Conservation (phyloP, 1,140 invertebrate species). For the Heliconius hewitsoni region DNA sequence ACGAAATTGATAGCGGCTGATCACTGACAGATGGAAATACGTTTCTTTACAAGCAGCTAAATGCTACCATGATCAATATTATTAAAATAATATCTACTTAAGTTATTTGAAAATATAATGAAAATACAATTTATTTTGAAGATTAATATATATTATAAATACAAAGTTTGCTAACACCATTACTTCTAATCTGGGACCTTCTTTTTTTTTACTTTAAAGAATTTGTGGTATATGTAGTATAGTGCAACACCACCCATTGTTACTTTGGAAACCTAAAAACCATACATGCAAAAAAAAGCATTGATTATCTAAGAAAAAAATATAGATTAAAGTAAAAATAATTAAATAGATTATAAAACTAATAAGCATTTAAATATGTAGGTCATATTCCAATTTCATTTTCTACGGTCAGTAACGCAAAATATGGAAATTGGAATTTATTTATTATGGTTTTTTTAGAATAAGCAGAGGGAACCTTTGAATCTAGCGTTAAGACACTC, state of each 20-base stretch:
- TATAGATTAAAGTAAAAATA: no score
- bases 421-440: no score
- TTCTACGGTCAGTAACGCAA: no score
- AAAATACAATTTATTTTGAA: background rate
- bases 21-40: constrained; percentile 18
- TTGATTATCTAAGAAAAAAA: no score
- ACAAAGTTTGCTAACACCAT: background rate
- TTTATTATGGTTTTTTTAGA: no score
- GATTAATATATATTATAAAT: background rate
- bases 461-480: no score
- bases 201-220: constrained; percentile 51
- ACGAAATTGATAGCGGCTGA: constrained; percentile 17
- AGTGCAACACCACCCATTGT: constrained; percentile 56
- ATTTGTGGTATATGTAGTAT: constrained; percentile 60
- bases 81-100: background rate
- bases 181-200: constrained; percentile 18
- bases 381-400: no score
- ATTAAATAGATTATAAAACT: no score
- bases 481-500: no score
- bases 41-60: constrained; percentile 26
- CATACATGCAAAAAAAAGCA: background rate
- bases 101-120: background rate
- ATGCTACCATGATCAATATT: background rate
- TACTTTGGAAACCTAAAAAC: constrained; percentile 63
- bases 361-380: no score